A percentile compares a stretch with the other conserved stretches of the same genome.
Conservation (phyloP, 2,113 vertebrate genomes). For the Beaufortia kweichowensis region DNA sequence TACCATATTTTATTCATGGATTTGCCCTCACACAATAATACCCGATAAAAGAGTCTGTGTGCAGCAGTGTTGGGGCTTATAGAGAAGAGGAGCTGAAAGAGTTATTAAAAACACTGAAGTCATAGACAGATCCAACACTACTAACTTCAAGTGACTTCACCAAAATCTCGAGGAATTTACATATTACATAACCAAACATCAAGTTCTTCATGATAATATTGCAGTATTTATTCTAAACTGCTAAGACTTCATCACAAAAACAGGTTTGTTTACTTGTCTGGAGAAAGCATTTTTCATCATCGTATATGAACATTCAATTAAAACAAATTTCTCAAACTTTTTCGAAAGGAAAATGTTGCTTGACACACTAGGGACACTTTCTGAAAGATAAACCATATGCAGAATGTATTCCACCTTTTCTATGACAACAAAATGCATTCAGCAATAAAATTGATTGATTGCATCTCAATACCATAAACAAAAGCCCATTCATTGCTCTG, state of each 20-base stretch:
- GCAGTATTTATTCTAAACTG: neutral
- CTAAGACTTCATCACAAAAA: neutral
- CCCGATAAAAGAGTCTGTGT: constrained; percentile 31
- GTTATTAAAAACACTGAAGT: constrained; percentile 45
- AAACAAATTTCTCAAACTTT: neutral
- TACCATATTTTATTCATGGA: constrained; percentile 78
- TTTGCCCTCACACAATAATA: constrained; percentile 70
- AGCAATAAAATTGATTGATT: neutral
- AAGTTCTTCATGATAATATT: constrained; percentile 21
- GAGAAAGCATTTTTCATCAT: neutral
- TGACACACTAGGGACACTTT: neutral
- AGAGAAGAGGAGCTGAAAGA: constrained; percentile 58
- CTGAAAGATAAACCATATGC: neutral
- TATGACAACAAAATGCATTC: neutral
- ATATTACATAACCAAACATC: constrained; percentile 5
- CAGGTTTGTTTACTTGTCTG: neutral
- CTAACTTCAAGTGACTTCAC: constrained; percentile 20
- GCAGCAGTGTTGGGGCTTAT: neutral
- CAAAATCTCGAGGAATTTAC: neutral
- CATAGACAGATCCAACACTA: neutral
- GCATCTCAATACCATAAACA: neutral
- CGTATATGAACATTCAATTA: neutral
- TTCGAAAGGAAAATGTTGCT: neutral
- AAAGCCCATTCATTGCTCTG: neutral
- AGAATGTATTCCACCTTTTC: neutral